These are phyloP conservation scores for Agrochola litura DNA, from an alignment of 2,888 invertebrate genomes.

Conservation along the genomic window DNA sequence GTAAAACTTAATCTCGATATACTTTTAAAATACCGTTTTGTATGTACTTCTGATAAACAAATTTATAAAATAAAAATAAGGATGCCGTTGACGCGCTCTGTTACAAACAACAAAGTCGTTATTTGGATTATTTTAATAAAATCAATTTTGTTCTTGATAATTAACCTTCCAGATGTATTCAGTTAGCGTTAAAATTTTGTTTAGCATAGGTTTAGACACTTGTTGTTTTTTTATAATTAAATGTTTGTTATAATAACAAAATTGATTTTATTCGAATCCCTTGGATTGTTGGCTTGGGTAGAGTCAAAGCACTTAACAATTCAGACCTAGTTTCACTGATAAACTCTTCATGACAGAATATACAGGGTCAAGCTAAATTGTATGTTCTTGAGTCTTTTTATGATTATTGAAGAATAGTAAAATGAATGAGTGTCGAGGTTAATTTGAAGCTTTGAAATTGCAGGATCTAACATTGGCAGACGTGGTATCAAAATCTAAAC, in stretches of 20 bases:
- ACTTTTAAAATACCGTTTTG: slow-evolving; percentile 39
- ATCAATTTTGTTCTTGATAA: slow-evolving; percentile 51
- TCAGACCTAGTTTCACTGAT: slow-evolving; percentile 17
- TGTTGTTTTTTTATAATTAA: slow-evolving; percentile 44
- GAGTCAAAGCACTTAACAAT: slow-evolving; percentile 7
- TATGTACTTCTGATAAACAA: slow-evolving; percentile 41
- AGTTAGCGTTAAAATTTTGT: slow-evolving; percentile 39
- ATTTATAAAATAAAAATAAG: slow-evolving; percentile 25
- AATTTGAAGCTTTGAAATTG: too few species aligned
- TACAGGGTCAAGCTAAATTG: not conserved
- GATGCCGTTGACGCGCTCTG: slow-evolving; percentile 4
- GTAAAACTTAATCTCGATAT: slow-evolving; percentile 33
- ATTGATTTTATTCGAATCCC: slow-evolving; percentile 58
- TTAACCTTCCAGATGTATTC: slow-evolving; percentile 39
- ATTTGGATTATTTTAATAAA: slow-evolving; percentile 34
- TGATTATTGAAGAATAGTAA: too few species aligned
- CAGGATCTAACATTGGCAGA: too few species aligned
- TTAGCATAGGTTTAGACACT: slow-evolving; percentile 42
- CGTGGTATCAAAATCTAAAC: not conserved
- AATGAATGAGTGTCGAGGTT: too few species aligned
- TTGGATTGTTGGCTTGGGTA: slow-evolving; percentile 25
- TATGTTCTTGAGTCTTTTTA: too few species aligned
- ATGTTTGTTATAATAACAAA: slow-evolving; percentile 43
- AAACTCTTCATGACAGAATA: slow-evolving; percentile 25
- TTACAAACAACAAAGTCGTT: slow-evolving; percentile 11